Percentiles rank a stretch among this genome's conserved stretches.
These are phyloP conservation scores for Apogon talboti DNA, from an alignment of 2,797 vertebrate genomes.

Conservation along the genomic window DNA sequence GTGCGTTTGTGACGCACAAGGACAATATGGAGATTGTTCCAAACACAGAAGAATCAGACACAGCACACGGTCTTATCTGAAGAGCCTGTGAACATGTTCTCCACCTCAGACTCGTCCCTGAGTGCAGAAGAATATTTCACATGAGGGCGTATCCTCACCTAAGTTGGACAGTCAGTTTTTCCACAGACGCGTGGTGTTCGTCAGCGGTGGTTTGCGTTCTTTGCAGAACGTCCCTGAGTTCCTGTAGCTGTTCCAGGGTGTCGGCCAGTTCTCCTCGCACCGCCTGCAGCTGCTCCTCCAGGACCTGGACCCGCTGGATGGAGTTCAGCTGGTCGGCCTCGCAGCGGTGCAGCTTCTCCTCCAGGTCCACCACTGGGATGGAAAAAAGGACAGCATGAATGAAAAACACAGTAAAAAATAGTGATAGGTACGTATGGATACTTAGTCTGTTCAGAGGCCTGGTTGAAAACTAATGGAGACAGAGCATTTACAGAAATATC, in stretches of 20 bases:
- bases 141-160: constrained; percentile 82
- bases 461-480: no score
- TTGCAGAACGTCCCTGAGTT: constrained; percentile 86
- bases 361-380: constrained; percentile 84
- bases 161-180: constrained; percentile 87
- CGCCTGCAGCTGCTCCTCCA: constrained; percentile 87
- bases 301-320: constrained; percentile 74
- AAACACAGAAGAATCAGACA: constrained; percentile 3
- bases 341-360: constrained; percentile 87
- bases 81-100: neutral
- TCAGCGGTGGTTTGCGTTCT: constrained; percentile 86
- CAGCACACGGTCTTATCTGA: neutral
- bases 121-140: constrained; percentile 27
- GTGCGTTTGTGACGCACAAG: constrained; percentile 17
- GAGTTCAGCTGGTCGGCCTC: constrained; percentile 83
- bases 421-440: no score
- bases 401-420: neutral
- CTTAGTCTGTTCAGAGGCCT: no score
- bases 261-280: constrained; percentile 82
- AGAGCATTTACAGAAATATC: no score
- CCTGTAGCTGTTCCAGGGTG: constrained; percentile 83
- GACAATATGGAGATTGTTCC: constrained; percentile 2
- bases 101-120: neutral
- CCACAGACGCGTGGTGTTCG: constrained; percentile 82
- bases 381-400: neutral